Base-by-base conservation (phyloP, 2,888 invertebrate species). In the Eulithis prunata region DNA sequence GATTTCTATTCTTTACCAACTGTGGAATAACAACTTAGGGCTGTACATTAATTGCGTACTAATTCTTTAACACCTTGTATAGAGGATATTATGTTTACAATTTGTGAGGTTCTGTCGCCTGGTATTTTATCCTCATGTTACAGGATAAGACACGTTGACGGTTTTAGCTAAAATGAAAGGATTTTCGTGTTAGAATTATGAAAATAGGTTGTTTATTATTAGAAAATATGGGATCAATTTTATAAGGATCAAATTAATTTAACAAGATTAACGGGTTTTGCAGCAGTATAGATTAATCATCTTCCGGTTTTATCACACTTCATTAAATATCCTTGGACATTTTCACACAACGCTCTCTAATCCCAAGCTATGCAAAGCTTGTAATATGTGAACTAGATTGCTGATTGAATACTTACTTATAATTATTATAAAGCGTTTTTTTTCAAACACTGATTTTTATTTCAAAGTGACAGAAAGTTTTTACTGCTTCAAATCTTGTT, bases 141-240 rank as follows among this genome's bases (percentile, higher is more conserved):
- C 57, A 62, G 61, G 68, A 70, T 67, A 70, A 70, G 74, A 74
- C 72, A 71, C 71, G 71, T 62, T 67, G 64, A 68, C 68, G 68
- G 74, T 68, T 72, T 68, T 66, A 12, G 57, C 55, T 57, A 54
- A 66, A 74, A 71, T 68, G 71, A 71, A 68, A 59, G 72, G 71
- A 72, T 73, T 68, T 62, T 32, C 56, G 41, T 45, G 55, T 64
- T 60, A 65, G 46, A 52, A 46, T 52, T 52, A 52, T 52, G 38
- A 65, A 64, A 38, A 64, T 55, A 47, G 14, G 28, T 14, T 38
- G 57, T 38, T 57, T 63, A 53, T 52, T 52, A 62, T 57, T 54
- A 57, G 52, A 49, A 54, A 14, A 63, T 47, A 4, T 41, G 7
- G n/a, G 53, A 57, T 62, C 45, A 56, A 49, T 41, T 21, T 52